Evolutionary conservation across 2,113 vertebrate genomes (phyloP).

Genomic region (Phalacrocorax aristotelis): DNA sequence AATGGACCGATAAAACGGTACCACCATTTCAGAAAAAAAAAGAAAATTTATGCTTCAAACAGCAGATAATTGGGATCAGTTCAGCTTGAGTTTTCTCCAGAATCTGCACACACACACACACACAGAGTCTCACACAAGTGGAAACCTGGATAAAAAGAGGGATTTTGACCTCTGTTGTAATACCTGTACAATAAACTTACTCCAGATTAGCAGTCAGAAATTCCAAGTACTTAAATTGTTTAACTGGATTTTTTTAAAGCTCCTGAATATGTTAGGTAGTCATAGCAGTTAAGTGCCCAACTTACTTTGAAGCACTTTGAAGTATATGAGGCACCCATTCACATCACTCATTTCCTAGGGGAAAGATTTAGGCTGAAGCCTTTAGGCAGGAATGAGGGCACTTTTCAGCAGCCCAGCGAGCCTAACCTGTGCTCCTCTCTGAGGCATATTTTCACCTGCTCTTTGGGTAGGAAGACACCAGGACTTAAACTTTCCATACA

Average conservation of each 20-base stretch:
- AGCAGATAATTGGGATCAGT: background rate
- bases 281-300: background rate
- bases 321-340: background rate
- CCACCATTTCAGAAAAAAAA: background rate
- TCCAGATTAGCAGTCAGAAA: background rate
- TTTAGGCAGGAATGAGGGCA: background rate
- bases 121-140: background rate
- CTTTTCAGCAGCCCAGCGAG: background rate
- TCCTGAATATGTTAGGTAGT: background rate
- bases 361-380: background rate
- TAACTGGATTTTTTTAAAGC: background rate
- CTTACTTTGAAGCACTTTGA: background rate
- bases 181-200: background rate
- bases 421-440: background rate
- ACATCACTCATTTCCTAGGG: background rate
- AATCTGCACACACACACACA: background rate
- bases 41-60: background rate
- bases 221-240: background rate
- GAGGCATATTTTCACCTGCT: background rate
- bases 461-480: background rate
- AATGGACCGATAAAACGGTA: background rate
- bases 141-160: background rate
- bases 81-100: background rate
- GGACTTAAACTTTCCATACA: background rate
- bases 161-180: background rate